Percentiles rank a stretch among this genome's conserved stretches.
phyloP scores from a whole-genome alignment of 2,113 vertebrate genomes.

The Neomonachus schauinslandi region DNA sequence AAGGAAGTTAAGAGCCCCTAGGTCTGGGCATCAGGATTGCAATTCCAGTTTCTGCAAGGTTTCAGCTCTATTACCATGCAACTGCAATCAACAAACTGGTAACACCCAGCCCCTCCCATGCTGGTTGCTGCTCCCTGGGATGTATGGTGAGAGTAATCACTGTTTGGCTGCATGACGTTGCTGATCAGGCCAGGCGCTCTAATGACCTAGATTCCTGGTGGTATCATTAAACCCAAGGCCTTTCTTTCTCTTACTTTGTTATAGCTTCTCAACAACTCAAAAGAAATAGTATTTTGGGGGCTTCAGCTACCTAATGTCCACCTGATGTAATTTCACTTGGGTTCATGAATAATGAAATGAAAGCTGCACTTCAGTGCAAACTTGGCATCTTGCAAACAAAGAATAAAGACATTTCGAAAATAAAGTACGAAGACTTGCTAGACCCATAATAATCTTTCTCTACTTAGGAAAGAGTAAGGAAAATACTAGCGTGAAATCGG shows the following conservation, averaged over 20 bases:
- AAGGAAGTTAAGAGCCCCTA: neutral
- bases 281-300: neutral
- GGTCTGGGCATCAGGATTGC: neutral
- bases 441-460: neutral
- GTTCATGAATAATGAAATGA: neutral
- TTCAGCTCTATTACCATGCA: neutral
- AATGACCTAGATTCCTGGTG: neutral
- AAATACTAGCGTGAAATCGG: neutral
- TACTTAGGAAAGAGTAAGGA: neutral
- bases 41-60: neutral
- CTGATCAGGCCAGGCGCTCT: neutral
- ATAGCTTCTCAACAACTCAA: neutral
- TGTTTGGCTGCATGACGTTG: neutral
- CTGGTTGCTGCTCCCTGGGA: neutral
- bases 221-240: constrained; percentile 24
- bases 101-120: neutral
- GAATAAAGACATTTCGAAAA: neutral
- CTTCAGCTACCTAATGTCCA: neutral
- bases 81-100: neutral
- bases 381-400: neutral
- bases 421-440: neutral
- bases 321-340: neutral
- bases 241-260: constrained; percentile 38
- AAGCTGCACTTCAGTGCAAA: neutral
- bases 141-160: neutral